Base-by-base conservation (phyloP, 2,888 invertebrate genomes). In the Seira musarum region DNA sequence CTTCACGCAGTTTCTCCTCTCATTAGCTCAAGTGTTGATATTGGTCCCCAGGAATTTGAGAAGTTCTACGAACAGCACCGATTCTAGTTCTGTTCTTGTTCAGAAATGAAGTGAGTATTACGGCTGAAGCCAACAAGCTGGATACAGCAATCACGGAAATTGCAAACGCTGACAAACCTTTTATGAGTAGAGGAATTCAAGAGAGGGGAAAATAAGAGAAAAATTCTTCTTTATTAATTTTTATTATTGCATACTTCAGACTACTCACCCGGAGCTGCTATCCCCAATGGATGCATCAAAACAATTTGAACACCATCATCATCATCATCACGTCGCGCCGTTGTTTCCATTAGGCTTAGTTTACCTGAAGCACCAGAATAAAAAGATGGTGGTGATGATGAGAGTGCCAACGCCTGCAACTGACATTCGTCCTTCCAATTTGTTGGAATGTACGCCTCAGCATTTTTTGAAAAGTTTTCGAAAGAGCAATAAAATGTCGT, bases 371-470 rank as follows among this genome's bases (percentile, higher is more conserved):
- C n/a, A n/a, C n/a, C n/a, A n/a, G n/a, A n/a, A n/a, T n/a, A n/a
- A n/a, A n/a, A n/a, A n/a, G n/a, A n/a, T n/a, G n/a, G n/a, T n/a
- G 60, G 30, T 30, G 30, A 30, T 1, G 61, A n/a, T 22, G 40
- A 46, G 22, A 30, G 6, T 30, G 30, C 2, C 2, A 2, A 13
- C n/a, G 65, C 15, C 61, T 68, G 68, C 10, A 61, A 61, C 75
- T 67, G 46, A 87, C 95, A 95, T 87, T 93, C 93, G 8, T 90
- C 88, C 79, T 93, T 92, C 92, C 94, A 94, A 87, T 94, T 90
- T 0, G 89, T 87, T 0, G 94, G 92, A 67, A 93, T 89, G 10
- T 93, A 88, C 61, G 91, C 90, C 69, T 90, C 88, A 81, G 93
- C 88, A 22, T 92, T 88, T 30, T 89, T 87, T 8, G 88, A 88